Base-by-base conservation (phyloP, 2,113 vertebrate genomes). In the Thomomys bottae region DNA sequence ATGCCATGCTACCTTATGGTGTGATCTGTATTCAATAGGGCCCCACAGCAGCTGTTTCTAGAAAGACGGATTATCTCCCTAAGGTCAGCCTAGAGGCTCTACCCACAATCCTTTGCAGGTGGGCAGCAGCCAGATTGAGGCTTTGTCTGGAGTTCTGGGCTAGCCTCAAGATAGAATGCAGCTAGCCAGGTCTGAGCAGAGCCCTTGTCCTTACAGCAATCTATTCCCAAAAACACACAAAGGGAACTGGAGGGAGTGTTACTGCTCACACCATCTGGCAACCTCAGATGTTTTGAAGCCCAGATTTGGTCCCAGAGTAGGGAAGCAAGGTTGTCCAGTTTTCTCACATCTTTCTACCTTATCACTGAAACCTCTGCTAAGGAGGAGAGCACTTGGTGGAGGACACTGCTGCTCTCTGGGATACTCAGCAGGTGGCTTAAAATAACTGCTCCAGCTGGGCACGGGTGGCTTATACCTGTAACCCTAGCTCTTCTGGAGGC, bases 281-380 rank as follows among this genome's bases (percentile, higher is more conserved):
- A 10, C 6, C 30, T n/a, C 23, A 1, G 38, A 32, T 40, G 42
- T 4, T 57, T 63, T 30, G 36, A n/a, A 26, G 26, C 34, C 70
- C 57, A 67, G 66, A 67, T 18, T 6, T 30, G 0, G 1, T 0
- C 34, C 24, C 28, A 30, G 59, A 1, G 9, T 4, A 61, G 61
- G 34, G 17, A 84, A 17, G 10, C 5, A 0, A 28, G 34, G 21
- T 14, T 0, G 8, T 23, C 30, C 24, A n/a, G 2, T 18, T 2
- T 45, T 12, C 45, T n/a, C 15, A 9, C 9, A 32, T 1, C 30
- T 45, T 45, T 54, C 54, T 34, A 59, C 5, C 3, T 12, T 6
- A 6, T 9, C 66, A 20, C 8, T 18, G 34, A 54, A 75, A 54
- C 0, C 49, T 40, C 67, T 32, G 15, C n/a, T 45, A 38, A 34